Base-by-base conservation (phyloP, 2,113 vertebrate species). In the Actenoides lindsayi region DNA sequence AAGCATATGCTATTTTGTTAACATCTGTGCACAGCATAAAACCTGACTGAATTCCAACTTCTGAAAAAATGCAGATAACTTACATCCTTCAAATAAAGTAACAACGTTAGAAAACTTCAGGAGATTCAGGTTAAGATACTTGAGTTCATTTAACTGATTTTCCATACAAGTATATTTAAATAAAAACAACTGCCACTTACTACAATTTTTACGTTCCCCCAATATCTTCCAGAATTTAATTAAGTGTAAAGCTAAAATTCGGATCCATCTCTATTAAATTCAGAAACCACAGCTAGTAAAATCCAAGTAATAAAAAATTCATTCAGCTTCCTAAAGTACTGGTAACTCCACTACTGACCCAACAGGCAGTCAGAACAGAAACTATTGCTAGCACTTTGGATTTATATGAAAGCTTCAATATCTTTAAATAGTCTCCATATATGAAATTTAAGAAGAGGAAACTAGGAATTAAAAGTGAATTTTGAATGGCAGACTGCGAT, bases 1-100 rank as follows among this genome's bases (percentile, higher is more conserved):
- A 98, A 97, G 95, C 97, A 98, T 89, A 96, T 97, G 98, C 90
- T 97, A 93, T 96, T 97, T 97, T 96, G 90, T 94, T 97, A 98
- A 95, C 94, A 97, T 97, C 96, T 97, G 96, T 90, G 93, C 88
- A 86, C 41, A 83, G 88, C 75, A 68, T 56, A 97, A 98, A 96
- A 94, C 75, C 81, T 93, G 94, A 93, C 57, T 51, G 71, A 91
- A 97, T 94, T 96, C 94, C 96, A 89, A 90, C 76, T 97, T 92
- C 84, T 94, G 87, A 81, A 95, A 96, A 92, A 95, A 96, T 96
- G 90, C 87, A 97, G 89, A 76, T 82, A 95, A 91, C 96, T 96
- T 91, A 87, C 87, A 89, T 80, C 91, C 67, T 53, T 97, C 80
- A 89, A 69, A 56, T 53, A 77, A 90, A 93, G 27, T 53, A 96